Evolutionary conservation across 2,113 vertebrate species (phyloP).

Genomic region (Nycticorax nycticorax): DNA sequence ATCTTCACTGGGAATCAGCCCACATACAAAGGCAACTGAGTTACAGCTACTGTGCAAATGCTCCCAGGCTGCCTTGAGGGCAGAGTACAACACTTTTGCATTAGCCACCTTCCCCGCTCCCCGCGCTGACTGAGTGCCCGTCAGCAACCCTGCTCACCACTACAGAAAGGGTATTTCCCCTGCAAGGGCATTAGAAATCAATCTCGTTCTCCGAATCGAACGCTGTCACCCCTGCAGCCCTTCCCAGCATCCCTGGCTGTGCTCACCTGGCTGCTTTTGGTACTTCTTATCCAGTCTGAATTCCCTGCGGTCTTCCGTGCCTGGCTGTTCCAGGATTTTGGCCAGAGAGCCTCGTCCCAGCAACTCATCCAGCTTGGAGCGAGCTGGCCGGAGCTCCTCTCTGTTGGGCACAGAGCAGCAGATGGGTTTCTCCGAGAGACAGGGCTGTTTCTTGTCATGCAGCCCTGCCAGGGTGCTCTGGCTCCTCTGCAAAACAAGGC

Average conservation of each 20-base stretch:
- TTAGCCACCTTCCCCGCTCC: neutral
- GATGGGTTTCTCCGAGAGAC: neutral
- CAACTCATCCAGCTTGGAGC: constrained; percentile 84
- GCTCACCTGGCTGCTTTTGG: constrained; percentile 63
- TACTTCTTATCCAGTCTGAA: constrained; percentile 61
- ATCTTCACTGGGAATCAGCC: neutral
- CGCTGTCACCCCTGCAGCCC: neutral
- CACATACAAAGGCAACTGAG: rapidly evolving
- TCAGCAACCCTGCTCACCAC: neutral
- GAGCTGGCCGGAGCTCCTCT: constrained; percentile 74
- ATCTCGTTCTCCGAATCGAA: rapidly evolving
- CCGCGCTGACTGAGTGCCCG: rapidly evolving
- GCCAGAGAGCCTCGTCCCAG: constrained; percentile 75
- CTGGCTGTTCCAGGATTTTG: constrained; percentile 71
- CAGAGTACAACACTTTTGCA: neutral
- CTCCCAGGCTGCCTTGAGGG: neutral
- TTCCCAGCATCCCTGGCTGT: neutral
- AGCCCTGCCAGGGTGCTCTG: neutral
- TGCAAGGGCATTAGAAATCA: neutral
- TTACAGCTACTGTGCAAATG: neutral
- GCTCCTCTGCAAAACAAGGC: neutral
- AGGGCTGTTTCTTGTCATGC: neutral
- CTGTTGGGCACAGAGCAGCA: neutral
- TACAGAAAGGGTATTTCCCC: neutral
- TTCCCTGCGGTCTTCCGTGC: constrained; percentile 70